Percentiles rank a stretch among this genome's conserved stretches.
These are phyloP conservation scores for Micromys minutus DNA, from an alignment of 2,113 vertebrate species.

Conservation along the genomic window DNA sequence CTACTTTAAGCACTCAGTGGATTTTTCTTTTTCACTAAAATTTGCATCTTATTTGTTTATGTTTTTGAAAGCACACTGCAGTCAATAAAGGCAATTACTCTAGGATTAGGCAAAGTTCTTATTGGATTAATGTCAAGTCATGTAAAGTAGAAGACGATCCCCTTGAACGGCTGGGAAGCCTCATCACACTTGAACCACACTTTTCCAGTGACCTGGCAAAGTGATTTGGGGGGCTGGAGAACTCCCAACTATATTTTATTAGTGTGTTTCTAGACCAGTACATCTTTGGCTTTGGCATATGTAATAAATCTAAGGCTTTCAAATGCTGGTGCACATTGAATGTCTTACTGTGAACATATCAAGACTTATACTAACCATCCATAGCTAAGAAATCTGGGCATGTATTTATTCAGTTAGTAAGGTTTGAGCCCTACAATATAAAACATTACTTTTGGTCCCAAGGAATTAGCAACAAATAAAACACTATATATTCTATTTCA, in stretches of 20 bases:
- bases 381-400: neutral
- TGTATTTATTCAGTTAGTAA: neutral
- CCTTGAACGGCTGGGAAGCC: slow-evolving; percentile 43
- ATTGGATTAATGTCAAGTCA: slow-evolving; percentile 52
- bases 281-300: slow-evolving; percentile 33
- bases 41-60: slow-evolving; percentile 25
- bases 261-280: neutral
- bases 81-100: slow-evolving; percentile 59
- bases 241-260: slow-evolving; percentile 25
- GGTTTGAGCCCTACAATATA: neutral
- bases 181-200: slow-evolving; percentile 1
- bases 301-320: neutral
- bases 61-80: slow-evolving; percentile 38
- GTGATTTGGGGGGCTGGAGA: neutral
- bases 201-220: slow-evolving; percentile 34
- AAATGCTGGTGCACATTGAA: neutral
- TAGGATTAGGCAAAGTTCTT: slow-evolving; percentile 61
- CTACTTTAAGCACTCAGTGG: neutral
- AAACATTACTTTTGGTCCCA: neutral
- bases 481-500: neutral
- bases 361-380: neutral
- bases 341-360: slow-evolving; percentile 3
- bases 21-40: slow-evolving; percentile 9
- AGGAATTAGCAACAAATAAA: slow-evolving; percentile 16
- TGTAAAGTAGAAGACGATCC: slow-evolving; percentile 44